A percentile compares a stretch with the other conserved stretches of the same genome.
Evolutionary conservation across 2,797 vertebrate species (phyloP).

Genomic region (Bryconaethiops microstoma): DNA sequence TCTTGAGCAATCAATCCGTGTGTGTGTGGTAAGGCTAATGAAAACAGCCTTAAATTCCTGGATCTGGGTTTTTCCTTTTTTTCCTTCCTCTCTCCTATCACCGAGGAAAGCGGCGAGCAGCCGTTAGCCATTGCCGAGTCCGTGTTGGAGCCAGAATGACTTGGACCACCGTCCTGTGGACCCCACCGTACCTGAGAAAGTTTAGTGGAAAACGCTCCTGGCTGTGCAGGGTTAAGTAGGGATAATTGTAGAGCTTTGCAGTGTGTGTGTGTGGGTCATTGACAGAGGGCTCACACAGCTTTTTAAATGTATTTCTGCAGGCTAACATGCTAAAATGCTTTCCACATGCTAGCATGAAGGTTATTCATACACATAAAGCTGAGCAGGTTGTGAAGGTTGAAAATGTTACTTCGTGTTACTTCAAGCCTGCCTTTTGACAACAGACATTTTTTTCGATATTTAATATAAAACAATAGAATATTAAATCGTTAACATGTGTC

Average conservation of each 20-base stretch:
- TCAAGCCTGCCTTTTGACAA: neutral
- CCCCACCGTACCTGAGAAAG: constrained; percentile 13
- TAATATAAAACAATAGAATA: too few relatives aligned
- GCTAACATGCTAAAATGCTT: constrained; percentile 56
- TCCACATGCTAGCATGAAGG: constrained; percentile 56
- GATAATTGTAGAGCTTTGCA: constrained; percentile 64
- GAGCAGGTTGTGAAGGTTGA: too few relatives aligned
- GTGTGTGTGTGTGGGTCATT: constrained; percentile 49
- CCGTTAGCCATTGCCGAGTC: constrained; percentile 33
- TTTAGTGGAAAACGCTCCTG: constrained; percentile 43
- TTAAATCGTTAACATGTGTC: too few relatives aligned
- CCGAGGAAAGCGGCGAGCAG: constrained; percentile 29
- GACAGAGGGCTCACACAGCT: constrained; percentile 41
- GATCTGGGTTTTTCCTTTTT: constrained; percentile 31
- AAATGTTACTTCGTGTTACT: too few relatives aligned
- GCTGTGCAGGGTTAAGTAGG: constrained; percentile 59
- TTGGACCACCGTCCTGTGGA: constrained; percentile 26
- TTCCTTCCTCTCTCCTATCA: constrained; percentile 4
- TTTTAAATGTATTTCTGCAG: constrained; percentile 52
- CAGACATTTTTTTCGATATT: too few relatives aligned
- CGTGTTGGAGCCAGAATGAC: constrained; percentile 19
- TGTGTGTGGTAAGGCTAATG: constrained; percentile 56
- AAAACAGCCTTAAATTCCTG: constrained; percentile 53
- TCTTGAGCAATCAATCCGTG: constrained; percentile 50
- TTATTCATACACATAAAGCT: constrained; percentile 13